Conservation (phyloP, 2,113 vertebrate species). For the Mustelus asterias region DNA sequence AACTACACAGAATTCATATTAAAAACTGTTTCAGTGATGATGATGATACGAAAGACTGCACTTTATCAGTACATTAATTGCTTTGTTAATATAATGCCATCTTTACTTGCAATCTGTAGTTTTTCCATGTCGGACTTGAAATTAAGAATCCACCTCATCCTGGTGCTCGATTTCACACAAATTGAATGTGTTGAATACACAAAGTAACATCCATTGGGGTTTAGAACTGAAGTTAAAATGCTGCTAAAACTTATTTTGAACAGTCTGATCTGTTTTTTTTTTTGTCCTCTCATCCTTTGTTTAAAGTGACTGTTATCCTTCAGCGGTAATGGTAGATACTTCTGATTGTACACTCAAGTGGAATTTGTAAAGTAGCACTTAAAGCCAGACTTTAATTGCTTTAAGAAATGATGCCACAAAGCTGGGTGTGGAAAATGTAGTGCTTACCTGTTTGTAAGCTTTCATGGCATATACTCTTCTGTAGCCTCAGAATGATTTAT, state of each 20-base stretch:
- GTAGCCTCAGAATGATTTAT: constrained; percentile 38
- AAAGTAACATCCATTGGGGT: constrained; percentile 27
- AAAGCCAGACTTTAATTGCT: constrained; percentile 37
- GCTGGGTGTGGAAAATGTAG: constrained; percentile 35
- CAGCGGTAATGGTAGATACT: constrained; percentile 23
- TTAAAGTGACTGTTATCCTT: constrained; percentile 37
- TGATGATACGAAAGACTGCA: constrained; percentile 25
- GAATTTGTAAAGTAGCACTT: constrained; percentile 36
- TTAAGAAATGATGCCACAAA: constrained; percentile 37
- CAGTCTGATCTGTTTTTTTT: constrained; percentile 17
- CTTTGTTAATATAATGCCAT: constrained; percentile 31
- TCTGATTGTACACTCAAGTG: constrained; percentile 38
- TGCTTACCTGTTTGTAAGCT: constrained; percentile 38
- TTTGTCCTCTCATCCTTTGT: background rate
- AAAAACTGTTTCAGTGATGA: background rate
- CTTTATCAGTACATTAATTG: constrained; percentile 32
- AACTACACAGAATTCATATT: background rate
- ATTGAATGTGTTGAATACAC: constrained; percentile 26
- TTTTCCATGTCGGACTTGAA: constrained; percentile 28
- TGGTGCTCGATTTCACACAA: constrained; percentile 31
- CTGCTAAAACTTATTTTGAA: constrained; percentile 35
- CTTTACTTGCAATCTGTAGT: background rate
- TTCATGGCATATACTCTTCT: constrained; percentile 38
- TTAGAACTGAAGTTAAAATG: constrained; percentile 36
- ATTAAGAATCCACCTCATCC: constrained; percentile 35